Base-by-base conservation (phyloP, 1,140 invertebrate species). In the Asbolus verrucosus region DNA sequence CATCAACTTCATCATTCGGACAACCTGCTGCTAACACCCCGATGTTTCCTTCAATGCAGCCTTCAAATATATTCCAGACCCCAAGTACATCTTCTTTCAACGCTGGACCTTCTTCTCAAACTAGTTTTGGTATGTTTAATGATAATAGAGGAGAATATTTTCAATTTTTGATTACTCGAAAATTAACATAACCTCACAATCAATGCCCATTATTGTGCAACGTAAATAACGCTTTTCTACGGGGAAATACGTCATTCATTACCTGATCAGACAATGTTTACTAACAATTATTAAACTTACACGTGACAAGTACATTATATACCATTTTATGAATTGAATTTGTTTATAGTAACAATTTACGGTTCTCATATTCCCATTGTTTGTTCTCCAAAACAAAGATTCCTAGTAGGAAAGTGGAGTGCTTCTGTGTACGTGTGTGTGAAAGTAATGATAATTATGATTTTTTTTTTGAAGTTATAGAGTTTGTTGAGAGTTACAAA, bases 31-130 rank as follows among this genome's bases (percentile, higher is more conserved):
- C 61, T 19, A 63, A 38, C 18, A 62, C 30, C 0, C 19, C 61
- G 14, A 63, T 63, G 61, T 63, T 63, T 14, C 11, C 33, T 6
- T 39, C 61, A 14, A 63, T 63, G 61, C 61, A 63, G 16, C 61
- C 61, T 2, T 62, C 59, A 5, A 63, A 63, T 39, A 27, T 63
- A 2, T 63, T 63, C 21, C 61, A 63, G n/a, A 33, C 33, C 11
- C 5, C 61, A 6, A 39, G 18, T 31, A 38, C 61, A 0, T 27
- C 61, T 5, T 24, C 31, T 21, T 63, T 63, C 6, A 39, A 6
- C n/a, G 8, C 31, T 1, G 60, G 16, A 19, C 6, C 61, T 5
- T 3, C 61, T n/a, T 39, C 18, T 16, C 61, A 63, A 41, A 21
- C 15, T 13, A 27, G 33, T 15, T 63, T 63, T 27, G 61, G 61